Conservation (phyloP, 2,797 vertebrate species). For the Anguilla obscura region DNA sequence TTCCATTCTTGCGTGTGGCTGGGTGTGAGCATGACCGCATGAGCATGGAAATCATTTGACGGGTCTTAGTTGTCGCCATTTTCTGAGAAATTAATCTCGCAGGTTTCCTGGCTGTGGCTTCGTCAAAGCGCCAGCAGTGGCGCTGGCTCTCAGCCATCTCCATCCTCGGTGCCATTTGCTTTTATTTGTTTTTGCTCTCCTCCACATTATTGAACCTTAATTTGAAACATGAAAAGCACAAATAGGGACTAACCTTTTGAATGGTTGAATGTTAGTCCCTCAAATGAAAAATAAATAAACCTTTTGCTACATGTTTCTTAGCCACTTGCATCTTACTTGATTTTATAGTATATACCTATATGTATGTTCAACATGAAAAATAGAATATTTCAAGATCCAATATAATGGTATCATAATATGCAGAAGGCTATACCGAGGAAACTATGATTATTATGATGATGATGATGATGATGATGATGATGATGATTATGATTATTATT, state of each 20-base stretch:
- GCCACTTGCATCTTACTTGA: not conserved
- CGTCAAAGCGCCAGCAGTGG: not conserved
- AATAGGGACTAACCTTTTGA: not conserved
- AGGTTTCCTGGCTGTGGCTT: not conserved
- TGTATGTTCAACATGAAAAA: not conserved
- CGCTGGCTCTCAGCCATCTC: not conserved
- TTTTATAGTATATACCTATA: not conserved
- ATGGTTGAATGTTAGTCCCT: not conserved
- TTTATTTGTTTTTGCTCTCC: constrained; percentile 36
- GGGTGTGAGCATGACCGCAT: not conserved
- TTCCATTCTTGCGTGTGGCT: not conserved
- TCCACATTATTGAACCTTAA: constrained; percentile 6
- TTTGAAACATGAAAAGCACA: not conserved
- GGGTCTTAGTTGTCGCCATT: not conserved
- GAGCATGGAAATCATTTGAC: not conserved
- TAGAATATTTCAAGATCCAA: too few relatives aligned
- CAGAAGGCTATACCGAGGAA: not conserved
- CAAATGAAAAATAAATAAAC: not conserved
- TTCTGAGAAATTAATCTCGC: not conserved
- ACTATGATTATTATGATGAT: too few relatives aligned
- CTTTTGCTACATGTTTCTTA: not conserved
- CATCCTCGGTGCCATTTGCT: constrained; percentile 31
- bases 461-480: too few relatives aligned
- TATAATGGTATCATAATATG: not conserved
- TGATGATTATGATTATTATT: too few relatives aligned